Evolutionary conservation across 2,797 vertebrate genomes (phyloP), one percentile per base, ranked within the genome.

Genomic region (Chelon labrosus): DNA sequence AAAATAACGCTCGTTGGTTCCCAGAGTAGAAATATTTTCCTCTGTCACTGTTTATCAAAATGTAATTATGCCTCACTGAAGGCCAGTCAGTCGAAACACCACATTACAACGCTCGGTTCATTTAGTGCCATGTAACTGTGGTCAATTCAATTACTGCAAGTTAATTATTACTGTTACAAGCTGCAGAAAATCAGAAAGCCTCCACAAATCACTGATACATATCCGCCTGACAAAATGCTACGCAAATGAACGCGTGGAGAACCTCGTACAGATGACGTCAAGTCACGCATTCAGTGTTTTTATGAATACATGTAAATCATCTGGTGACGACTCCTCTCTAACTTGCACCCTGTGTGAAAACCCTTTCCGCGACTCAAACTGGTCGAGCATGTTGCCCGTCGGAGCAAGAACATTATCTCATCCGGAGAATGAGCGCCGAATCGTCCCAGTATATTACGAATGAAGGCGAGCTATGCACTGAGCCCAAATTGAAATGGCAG

Each of bases 401-500:
- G 51, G 80, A 65, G 19, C 57, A 39, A 69, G 74, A 79, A 79
- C 70, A 73, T 80, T 68, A 83, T 87, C 74, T 64, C 63, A 63
- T 50, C 22, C 47, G 47, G 54, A 57, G 69, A 81, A 83, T 79
- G 79, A 88, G 70, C 78, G 83, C 80, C 69, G 81, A 85, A 83
- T 75, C 76, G 73, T 88, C 73, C 79, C 22, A 79, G 54, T 65
- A 66, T 77, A 75, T 89, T 84, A 83, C 65, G 17, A 89, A 79
- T 78, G 79, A 85, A 79, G 85, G 65, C 76, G 67, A 71, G 78
- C 80, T 81, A 87, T 75, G 83, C 50, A 65, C 58, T 79, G 78
- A 91, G 91, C 85, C 75, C 82, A 91, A 91, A 92, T 92, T 90
- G 82, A 90, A 94, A 92, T 85, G 78, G 85, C 74, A 80, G 71